Conservation (phyloP, 2,888 invertebrate species). For the Stenotaenia linearis region DNA sequence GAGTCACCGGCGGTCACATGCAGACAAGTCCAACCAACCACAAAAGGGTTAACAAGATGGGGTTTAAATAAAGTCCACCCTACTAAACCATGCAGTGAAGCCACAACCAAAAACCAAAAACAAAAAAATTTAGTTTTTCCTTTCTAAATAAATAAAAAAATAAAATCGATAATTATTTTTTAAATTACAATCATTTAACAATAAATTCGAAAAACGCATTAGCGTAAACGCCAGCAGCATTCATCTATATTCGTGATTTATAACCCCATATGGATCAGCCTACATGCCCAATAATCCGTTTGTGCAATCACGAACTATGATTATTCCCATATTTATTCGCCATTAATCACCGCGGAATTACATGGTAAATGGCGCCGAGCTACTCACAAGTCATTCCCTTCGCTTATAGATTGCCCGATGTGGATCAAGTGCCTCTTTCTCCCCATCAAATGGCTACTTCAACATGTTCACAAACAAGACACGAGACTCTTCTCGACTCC, state of each 20-base stretch:
- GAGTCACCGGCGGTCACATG: too few species aligned
- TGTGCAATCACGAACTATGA: background rate
- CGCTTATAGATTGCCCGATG: background rate
- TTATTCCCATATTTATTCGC: background rate
- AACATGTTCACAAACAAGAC: constrained; percentile 11
- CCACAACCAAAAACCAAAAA: too few species aligned
- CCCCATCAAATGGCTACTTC: constrained; percentile 7
- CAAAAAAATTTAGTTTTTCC: too few species aligned
- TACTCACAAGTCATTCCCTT: background rate
- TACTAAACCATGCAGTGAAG: too few species aligned
- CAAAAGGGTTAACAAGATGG: too few species aligned
- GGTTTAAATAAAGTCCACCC: too few species aligned
- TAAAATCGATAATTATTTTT: too few species aligned
- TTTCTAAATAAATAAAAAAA: too few species aligned
- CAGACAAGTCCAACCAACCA: too few species aligned
- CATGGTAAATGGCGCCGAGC: background rate
- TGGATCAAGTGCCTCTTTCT: background rate
- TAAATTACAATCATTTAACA: background rate
- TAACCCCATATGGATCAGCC: background rate
- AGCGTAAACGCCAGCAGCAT: background rate
- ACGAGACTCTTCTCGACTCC: background rate
- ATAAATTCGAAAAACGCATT: background rate
- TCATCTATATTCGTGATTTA: background rate
- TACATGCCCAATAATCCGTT: background rate
- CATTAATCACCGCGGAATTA: background rate